Conservation (phyloP, 2,888 invertebrate genomes). For the Dasypogon diadema region DNA sequence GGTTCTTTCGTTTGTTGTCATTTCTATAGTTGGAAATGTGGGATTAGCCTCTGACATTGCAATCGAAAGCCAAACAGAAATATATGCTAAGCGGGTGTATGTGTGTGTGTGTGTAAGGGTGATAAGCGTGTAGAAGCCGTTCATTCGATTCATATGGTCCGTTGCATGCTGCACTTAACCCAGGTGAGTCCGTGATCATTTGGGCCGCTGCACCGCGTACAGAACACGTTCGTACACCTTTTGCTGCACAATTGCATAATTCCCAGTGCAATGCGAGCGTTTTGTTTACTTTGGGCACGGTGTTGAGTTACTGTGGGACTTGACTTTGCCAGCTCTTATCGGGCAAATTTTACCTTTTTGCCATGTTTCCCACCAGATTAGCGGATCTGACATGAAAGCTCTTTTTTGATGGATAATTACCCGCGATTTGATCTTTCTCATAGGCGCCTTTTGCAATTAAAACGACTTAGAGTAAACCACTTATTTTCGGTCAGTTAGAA, state of each 20-base stretch:
- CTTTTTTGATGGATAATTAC: not conserved
- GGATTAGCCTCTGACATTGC: not conserved
- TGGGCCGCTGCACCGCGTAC: not conserved
- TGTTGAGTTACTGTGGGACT: constrained; percentile 8
- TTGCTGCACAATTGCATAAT: constrained; percentile 32
- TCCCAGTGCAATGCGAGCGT: constrained; percentile 26
- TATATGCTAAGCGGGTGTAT: not conserved
- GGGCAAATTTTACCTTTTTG: not conserved
- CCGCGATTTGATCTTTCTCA: not conserved
- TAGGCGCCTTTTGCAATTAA: no score
- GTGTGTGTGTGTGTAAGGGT: not conserved
- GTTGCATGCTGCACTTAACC: not conserved
- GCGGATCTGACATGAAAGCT: not conserved
- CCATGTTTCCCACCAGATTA: not conserved
- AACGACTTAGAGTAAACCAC: no score
- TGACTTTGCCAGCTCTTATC: constrained; percentile 37
- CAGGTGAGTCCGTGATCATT: not conserved
- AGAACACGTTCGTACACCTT: constrained; percentile 12
- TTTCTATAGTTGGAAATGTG: not conserved
- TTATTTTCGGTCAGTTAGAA: no score
- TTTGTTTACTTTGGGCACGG: constrained; percentile 37
- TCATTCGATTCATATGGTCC: constrained; percentile 8
- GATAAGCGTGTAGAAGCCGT: no score
- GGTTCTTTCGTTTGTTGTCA: not conserved
- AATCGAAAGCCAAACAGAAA: not conserved